These are phyloP conservation scores for Sus cebifrons DNA, from an alignment of 2,797 vertebrate genomes.

Conservation along the genomic window DNA sequence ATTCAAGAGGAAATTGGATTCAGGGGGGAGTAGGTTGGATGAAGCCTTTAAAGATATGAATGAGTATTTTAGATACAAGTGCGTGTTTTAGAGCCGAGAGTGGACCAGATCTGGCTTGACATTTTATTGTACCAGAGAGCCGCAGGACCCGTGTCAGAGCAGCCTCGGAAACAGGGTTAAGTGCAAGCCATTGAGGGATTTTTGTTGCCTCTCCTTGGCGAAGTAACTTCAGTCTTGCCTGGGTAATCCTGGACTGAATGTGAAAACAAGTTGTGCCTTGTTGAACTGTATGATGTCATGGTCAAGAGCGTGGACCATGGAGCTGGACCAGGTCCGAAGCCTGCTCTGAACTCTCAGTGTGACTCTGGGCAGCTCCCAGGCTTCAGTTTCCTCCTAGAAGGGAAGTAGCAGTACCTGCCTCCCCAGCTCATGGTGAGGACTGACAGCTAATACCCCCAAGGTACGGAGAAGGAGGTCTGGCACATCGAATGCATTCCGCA, in stretches of 20 bases:
- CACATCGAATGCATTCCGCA: background rate
- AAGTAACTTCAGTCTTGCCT: conserved; percentile 22
- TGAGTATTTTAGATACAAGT: conserved; percentile 18
- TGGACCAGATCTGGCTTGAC: conserved; percentile 13
- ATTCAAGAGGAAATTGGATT: conserved; percentile 67
- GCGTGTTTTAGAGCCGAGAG: background rate
- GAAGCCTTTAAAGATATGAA: conserved; percentile 33
- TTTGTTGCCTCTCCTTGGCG: conserved; percentile 36
- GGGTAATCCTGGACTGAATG: background rate
- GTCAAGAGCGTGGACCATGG: background rate
- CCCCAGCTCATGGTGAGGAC: background rate
- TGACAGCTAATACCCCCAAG: background rate
- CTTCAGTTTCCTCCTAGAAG: background rate
- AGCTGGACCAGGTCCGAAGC: background rate
- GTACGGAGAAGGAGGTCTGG: background rate
- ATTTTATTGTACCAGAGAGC: background rate
- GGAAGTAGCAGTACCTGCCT: background rate
- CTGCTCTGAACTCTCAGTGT: background rate
- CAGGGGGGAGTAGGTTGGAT: conserved; percentile 9
- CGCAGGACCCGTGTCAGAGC: background rate
- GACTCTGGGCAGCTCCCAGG: background rate
- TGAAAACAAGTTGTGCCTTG: conserved; percentile 18
- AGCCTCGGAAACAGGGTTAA: background rate
- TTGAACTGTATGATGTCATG: background rate
- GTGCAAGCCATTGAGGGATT: background rate